Evolutionary conservation across 2,797 vertebrate species (phyloP), one percentile per base, ranked within the genome.

Genomic region (Sparus aurata): DNA sequence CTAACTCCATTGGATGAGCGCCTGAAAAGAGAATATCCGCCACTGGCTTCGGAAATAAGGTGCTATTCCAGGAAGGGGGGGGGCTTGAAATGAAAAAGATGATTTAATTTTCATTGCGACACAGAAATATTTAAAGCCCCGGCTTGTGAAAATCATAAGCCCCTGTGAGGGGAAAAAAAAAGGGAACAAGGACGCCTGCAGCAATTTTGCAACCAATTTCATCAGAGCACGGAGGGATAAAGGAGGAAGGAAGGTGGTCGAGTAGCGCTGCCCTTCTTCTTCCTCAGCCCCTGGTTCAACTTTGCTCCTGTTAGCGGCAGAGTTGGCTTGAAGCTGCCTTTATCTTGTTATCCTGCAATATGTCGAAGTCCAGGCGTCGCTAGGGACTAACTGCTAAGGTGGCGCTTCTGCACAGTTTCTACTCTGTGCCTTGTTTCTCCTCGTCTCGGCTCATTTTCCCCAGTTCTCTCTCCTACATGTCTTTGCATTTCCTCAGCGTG

Each of bases 121-220:
- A 74, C 59, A 83, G 50, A 82, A 86, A 87, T 87, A 85, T 89
- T 91, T 85, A 91, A 91, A 86, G 75, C 86, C 77, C 27, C 7
- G 3, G 61, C 77, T 79, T 62, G 70, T 81, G 69, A 76, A 85
- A 80, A 89, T 81, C 57, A 65, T 77, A 86, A 86, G 66, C 75
- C 45, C 38, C 12, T 49, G 54, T 23, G 13, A 38, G 38, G 30
- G 25, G 58, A 41, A 43, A 59, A 55, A 59, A 67, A 20, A 58
- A 54, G 62, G 3, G 20, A 78, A 72, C 18, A 41, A 78, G 61
- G 75, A 50, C 1, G 81, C 86, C 84, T 67, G 71, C 64, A 87
- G 88, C 79, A 22, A 74, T 88, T 89, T 92, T 88, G 84, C 87
- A 89, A 73, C 67, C 66, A 79, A 55, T 93, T 92, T 91, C 83